Evolutionary conservation across 2,797 vertebrate genomes (phyloP), one percentile per base, ranked within the genome.

Genomic region (Gymnoscopelus microlampas): DNA sequence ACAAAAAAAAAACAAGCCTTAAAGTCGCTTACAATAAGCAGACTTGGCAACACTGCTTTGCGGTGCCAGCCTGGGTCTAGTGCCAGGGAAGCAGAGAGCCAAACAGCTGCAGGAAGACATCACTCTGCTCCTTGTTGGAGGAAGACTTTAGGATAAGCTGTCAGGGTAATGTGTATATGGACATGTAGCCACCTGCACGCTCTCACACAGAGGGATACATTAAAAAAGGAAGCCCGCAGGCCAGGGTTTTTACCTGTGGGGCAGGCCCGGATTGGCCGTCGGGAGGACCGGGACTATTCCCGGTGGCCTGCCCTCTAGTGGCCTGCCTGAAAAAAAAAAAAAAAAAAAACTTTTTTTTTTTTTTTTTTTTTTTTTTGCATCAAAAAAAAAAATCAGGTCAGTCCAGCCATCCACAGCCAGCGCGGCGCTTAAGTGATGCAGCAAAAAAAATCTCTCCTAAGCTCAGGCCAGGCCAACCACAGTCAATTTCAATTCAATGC

Each of bases 181-280:
- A 84, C 91, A 79, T 92, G 93, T 87, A 88, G 78, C 82, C 82
- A 88, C 92, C 88, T 88, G 92, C 81, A 80, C 76, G 73, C 74
- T 61, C 54, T 61, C 49, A 3, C 13, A 24, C 81, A 81, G 82
- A 79, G 79, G 80, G 76, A 77, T 74, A 24, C 83, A 84, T 88
- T 89, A 83, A 78, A 83, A 88, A 76, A 78, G 74, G 74, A 87
- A 81, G 78, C 85, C 86, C 78, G 81, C 50, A 53, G 89, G 90
- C 85, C 77, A 79, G 83, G 39, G 5, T 85, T 86, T 86, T 58
- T 29, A 78, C 50, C 48, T 54, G 32, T 83, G 76, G n/a, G n/a
- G n/a, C n/a, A n/a, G n/a, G n/a, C n/a, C n/a, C n/a, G n/a, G n/a
- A n/a, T n/a, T n/a, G n/a, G n/a, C n/a, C n/a, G n/a, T n/a, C n/a